Evolutionary conservation across 1,140 invertebrate species (phyloP), one percentile per base, ranked within the genome.

Genomic region (Drosophila guanche): DNA sequence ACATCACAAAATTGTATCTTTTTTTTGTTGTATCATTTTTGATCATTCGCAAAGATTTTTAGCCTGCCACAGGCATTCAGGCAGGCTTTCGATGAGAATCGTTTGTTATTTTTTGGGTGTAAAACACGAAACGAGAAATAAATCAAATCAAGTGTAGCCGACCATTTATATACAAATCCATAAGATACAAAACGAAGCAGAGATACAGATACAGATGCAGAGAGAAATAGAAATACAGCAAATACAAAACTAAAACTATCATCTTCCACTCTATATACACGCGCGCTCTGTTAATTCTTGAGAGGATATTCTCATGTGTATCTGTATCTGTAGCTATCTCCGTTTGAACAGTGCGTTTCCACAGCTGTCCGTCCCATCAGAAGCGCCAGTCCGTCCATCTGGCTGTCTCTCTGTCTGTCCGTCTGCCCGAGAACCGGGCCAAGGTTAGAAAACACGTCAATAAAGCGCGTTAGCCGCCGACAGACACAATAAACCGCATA

Each of bases 381-480:
- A 37, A 12, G 33, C 33, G 10, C 55, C 43, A 40, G 50, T 75
- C 10, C 29, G 33, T 12, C 8, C 10, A 22, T 66, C 33, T 8
- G 46, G 33, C 66, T 46, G 51, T 54, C 42, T 23, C 51, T 63
- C 50, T 8, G 46, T 42, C 66, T 46, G 51, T 54, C 42, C 16
- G 59, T 63, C 50, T 40, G 46, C 33, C 52, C 70, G 56, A 78
- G 76, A 90, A 89, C 79, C 83, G 89, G 88, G 88, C 88, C 88
- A 90, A 90, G 88, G 88, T 90, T 90, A 79, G 65, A 81, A 90
- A 88, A 88, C 88, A 88, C 88, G 88, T 90, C 88, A 90, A 81
- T 77, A 81, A 86, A 89, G 76, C 83, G 75, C 77, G 81, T 86
- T 88, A 86, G 78, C 62, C 66, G 58, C 62, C 41, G 52, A 41